phyloP scores from a whole-genome alignment of 2,797 vertebrate species.

The Rhinatrema bivittatum region DNA sequence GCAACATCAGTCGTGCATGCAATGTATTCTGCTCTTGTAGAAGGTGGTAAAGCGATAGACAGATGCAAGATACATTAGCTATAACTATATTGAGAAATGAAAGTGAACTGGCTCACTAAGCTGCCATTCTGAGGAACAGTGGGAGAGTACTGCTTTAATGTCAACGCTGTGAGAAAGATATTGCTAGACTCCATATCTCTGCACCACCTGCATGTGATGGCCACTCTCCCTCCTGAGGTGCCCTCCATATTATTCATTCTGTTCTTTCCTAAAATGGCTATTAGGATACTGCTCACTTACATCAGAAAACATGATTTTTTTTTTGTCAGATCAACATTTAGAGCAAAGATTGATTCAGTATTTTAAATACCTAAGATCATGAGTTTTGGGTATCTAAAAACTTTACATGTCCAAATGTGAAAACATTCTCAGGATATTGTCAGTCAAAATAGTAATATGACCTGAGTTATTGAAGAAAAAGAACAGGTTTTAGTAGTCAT shows the following conservation, averaged over 20 bases:
- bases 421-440: too few species aligned
- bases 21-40: background rate
- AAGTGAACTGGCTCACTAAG: background rate
- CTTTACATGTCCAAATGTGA: too few species aligned
- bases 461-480: too few species aligned
- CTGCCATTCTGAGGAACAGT: slow-evolving; percentile 1
- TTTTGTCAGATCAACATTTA: too few species aligned
- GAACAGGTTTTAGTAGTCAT: too few species aligned
- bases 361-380: too few species aligned
- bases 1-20: background rate
- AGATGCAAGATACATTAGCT: background rate
- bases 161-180: slow-evolving; percentile 1
- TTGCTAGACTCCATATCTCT: slow-evolving; percentile 6
- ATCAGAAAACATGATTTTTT: too few species aligned
- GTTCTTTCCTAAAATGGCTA: background rate
- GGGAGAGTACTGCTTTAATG: background rate
- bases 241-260: slow-evolving; percentile 7
- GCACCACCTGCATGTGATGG: slow-evolving; percentile 1
- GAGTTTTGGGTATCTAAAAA: too few species aligned
- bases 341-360: too few species aligned
- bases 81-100: slow-evolving; percentile 2
- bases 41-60: too few species aligned
- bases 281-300: too few species aligned
- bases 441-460: too few species aligned
- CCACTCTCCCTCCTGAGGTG: background rate